phyloP scores from a whole-genome alignment of 2,888 invertebrate species.

The Leptopilina drosophilae region DNA sequence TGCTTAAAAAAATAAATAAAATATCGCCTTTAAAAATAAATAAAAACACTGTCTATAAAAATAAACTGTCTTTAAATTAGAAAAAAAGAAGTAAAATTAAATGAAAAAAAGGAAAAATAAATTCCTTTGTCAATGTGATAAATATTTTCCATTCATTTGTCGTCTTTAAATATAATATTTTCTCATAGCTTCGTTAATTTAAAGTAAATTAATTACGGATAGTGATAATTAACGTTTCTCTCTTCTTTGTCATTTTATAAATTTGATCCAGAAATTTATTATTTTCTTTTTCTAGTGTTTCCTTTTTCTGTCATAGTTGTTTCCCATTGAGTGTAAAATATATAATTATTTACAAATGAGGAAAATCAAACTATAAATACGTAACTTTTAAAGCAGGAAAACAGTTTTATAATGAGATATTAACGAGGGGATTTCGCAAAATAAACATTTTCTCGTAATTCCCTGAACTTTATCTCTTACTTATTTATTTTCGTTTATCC shows the following conservation, averaged over 20 bases:
- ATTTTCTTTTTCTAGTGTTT: background rate
- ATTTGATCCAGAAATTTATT: background rate
- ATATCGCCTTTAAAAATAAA: too few relatives aligned
- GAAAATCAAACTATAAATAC: constrained; percentile 7
- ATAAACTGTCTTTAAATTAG: too few relatives aligned
- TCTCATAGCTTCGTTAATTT: too few relatives aligned
- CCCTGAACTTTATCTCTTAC: background rate
- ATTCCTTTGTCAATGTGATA: too few relatives aligned
- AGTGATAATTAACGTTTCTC: background rate
- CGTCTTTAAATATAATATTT: too few relatives aligned
- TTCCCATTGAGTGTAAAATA: background rate
- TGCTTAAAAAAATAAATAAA: too few relatives aligned
- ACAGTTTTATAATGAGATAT: background rate
- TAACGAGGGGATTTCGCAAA: background rate
- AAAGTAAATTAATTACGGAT: too few relatives aligned
- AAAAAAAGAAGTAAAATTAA: too few relatives aligned
- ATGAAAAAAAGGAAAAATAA: too few relatives aligned
- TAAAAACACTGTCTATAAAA: too few relatives aligned
- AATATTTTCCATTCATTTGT: too few relatives aligned
- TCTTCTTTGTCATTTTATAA: background rate
- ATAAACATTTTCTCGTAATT: constrained; percentile 10
- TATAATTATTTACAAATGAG: background rate
- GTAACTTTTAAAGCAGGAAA: constrained; percentile 4
- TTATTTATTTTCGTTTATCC: background rate
- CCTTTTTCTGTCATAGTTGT: background rate